phyloP scores from a whole-genome alignment of 2,888 invertebrate species.

The Cerceris ruficornis region DNA sequence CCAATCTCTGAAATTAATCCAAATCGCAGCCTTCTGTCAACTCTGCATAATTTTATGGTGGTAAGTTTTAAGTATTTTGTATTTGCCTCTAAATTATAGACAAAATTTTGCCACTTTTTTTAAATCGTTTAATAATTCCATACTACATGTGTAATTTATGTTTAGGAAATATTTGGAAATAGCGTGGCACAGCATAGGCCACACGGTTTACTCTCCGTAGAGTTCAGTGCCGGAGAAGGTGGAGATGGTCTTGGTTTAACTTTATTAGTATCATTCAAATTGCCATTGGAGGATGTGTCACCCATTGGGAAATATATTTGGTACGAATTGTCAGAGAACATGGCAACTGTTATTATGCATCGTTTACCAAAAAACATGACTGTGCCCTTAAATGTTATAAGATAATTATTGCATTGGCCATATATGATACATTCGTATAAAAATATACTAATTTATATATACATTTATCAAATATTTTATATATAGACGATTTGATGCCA shows the following conservation, averaged over 20 bases:
- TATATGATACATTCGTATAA: neutral
- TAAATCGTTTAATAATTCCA: constrained; percentile 4
- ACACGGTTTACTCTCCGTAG: constrained; percentile 90
- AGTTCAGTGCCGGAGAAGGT: constrained; percentile 84
- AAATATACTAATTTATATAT: neutral
- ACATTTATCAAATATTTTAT: constrained; percentile 2
- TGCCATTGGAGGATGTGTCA: constrained; percentile 93
- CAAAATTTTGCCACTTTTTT: neutral
- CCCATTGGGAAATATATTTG: constrained; percentile 94
- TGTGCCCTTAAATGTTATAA: constrained; percentile 91
- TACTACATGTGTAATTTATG: constrained; percentile 1
- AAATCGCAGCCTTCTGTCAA: constrained; percentile 92
- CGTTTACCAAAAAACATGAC: constrained; percentile 90
- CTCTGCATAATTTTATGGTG: constrained; percentile 93
- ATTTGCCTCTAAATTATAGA: neutral
- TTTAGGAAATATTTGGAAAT: constrained; percentile 91
- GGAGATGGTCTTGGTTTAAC: constrained; percentile 92
- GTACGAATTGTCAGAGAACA: constrained; percentile 89
- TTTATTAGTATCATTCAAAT: constrained; percentile 91
- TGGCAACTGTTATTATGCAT: constrained; percentile 87
- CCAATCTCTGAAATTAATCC: constrained; percentile 95
- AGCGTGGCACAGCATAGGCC: constrained; percentile 93
- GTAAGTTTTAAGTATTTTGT: constrained; percentile 77
- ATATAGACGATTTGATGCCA: neutral
- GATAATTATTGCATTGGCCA: constrained; percentile 81